Evolutionary conservation across 2,113 vertebrate species (phyloP).

Genomic region (Pavo muticus): DNA sequence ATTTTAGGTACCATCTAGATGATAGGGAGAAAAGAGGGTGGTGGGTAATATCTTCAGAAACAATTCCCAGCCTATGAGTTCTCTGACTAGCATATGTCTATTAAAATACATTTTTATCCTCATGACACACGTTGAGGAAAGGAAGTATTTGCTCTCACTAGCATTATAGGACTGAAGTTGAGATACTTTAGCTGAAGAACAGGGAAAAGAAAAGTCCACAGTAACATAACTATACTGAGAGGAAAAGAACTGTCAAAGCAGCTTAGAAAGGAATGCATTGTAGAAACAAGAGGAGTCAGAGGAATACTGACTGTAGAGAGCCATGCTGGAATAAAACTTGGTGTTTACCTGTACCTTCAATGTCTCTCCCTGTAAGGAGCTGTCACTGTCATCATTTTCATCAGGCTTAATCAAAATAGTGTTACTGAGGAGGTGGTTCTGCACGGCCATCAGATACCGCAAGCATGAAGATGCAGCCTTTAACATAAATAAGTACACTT

Average conservation of each 20-base stretch:
- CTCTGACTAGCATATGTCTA: not conserved
- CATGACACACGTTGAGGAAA: not conserved
- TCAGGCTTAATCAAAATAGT: slow-evolving; percentile 96
- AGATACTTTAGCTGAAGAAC: not conserved
- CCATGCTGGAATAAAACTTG: slow-evolving; percentile 89
- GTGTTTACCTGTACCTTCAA: slow-evolving; percentile 99
- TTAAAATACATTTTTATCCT: not conserved
- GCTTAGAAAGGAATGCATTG: not conserved
- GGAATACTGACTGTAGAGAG: slow-evolving; percentile 67
- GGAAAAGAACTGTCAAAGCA: not conserved
- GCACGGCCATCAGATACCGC: slow-evolving; percentile 98
- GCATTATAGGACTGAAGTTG: not conserved
- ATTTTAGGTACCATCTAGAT: not conserved
- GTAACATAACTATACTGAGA: not conserved
- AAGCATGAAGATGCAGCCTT: slow-evolving; percentile 97
- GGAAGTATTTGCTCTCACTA: not conserved
- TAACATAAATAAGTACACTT: slow-evolving; percentile 74
- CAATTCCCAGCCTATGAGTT: not conserved
- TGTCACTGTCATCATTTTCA: slow-evolving; percentile 98
- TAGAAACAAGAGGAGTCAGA: slow-evolving; percentile 25
- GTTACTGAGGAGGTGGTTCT: slow-evolving; percentile 99
- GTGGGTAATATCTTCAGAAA: not conserved
- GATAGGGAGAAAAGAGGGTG: not conserved
- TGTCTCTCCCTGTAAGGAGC: slow-evolving; percentile 99
- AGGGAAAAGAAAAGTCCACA: not conserved